Conservation (phyloP, 2,113 vertebrate species). For the Argyrosomus japonicus region DNA sequence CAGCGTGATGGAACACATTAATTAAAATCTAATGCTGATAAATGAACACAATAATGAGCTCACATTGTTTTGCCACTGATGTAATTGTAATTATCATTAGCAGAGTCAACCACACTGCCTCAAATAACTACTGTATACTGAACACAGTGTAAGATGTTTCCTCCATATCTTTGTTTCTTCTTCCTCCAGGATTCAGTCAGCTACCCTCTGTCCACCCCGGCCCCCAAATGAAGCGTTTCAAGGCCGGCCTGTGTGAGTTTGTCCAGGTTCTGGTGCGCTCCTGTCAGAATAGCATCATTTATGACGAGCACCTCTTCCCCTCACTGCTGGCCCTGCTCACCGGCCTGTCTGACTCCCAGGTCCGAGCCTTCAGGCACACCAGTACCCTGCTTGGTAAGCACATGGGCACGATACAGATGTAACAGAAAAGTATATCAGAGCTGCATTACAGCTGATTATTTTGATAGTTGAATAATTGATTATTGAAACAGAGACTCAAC, state of each 20-base stretch:
- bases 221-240: slow-evolving; percentile 84
- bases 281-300: slow-evolving; percentile 86
- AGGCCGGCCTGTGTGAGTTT: slow-evolving; percentile 85
- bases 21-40: slow-evolving; percentile 62
- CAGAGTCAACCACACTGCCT: slow-evolving; percentile 6
- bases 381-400: slow-evolving; percentile 90
- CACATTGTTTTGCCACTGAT: slow-evolving; percentile 28
- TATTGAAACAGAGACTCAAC: too few relatives aligned
- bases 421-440: too few relatives aligned
- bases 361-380: slow-evolving; percentile 93
- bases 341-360: slow-evolving; percentile 91
- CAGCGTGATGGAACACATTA: slow-evolving; percentile 37
- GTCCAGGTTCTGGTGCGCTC: slow-evolving; percentile 80
- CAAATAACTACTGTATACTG: background rate
- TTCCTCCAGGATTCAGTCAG: slow-evolving; percentile 82
- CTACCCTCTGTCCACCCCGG: slow-evolving; percentile 86
- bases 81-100: slow-evolving; percentile 48
- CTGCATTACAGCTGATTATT: too few relatives aligned
- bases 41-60: slow-evolving; percentile 56
- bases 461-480: too few relatives aligned
- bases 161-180: background rate
- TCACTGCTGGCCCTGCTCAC: slow-evolving; percentile 87
- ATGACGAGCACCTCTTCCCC: slow-evolving; percentile 87
- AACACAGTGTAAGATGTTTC: background rate
- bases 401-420: background rate